Evolutionary conservation across 2,797 vertebrate genomes (phyloP), one percentile per base, ranked within the genome.

Genomic region (Strix occidentalis): DNA sequence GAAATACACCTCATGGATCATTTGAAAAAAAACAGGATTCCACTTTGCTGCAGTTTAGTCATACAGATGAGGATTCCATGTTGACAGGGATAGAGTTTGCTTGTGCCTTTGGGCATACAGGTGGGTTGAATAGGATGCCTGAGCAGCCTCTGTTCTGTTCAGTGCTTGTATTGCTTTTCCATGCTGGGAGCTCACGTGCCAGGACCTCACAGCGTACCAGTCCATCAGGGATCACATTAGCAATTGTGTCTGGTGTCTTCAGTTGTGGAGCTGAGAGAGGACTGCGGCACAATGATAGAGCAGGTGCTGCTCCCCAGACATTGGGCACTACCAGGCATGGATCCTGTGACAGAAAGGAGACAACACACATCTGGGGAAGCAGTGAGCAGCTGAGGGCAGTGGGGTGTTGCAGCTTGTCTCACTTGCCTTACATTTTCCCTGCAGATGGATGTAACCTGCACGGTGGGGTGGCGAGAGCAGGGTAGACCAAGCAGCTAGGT

Each of bases 211-310:
- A 51, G 29, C 1, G 0, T 50, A 33, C 14, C 48, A 25, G 28
- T 65, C 41, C n/a, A 6, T 57, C 33, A 23, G 25, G 19, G 48
- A 46, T 76, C 20, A 4, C 14, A 2, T 28, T 37, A 74, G 5
- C 23, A 16, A 24, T 28, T 0, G 0, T 24, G 28, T 14, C 53
- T 0, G 0, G 28, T 56, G 51, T 10, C 43, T 4, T 0, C 14
- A 31, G 13, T 45, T 58, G 10, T 0, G 5, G 39, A 75, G 26
- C 58, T 81, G 65, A 71, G 33, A 33, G 16, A 39, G 14, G 10
- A 53, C 31, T 1, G 0, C 10, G n/a, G 31, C 2, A 3, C 21
- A 46, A 41, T 21, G 48, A 7, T 13, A 39, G 9, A 71, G 46
- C 51, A 25, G 10, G 5, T 46, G 31, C 56, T 76, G 51, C 33